Percentiles rank a stretch among this genome's conserved stretches.
Evolutionary conservation across 2,113 vertebrate species (phyloP).

Genomic region (Dromas ardeola): DNA sequence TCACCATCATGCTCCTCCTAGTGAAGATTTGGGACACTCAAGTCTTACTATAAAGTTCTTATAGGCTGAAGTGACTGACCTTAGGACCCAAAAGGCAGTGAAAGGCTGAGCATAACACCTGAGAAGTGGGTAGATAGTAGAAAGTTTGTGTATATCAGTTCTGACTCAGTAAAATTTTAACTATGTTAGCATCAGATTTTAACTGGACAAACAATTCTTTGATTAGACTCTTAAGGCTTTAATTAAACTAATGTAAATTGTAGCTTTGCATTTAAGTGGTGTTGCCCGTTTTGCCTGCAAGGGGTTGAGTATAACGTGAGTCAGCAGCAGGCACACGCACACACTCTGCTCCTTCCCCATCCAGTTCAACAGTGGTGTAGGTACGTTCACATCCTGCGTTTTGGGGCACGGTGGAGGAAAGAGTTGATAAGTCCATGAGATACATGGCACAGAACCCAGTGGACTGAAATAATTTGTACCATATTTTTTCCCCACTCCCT

Average conservation of each 20-base stretch:
- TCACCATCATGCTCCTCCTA: not conserved
- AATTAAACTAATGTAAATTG: not conserved
- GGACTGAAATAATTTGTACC: not conserved
- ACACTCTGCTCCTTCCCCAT: not conserved
- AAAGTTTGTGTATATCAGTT: not conserved
- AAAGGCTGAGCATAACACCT: not conserved
- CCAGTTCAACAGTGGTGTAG: not conserved
- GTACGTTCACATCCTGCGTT: not conserved
- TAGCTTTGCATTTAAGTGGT: not conserved
- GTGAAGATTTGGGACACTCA: not conserved
- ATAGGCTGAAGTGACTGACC: not conserved
- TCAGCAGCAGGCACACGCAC: not conserved
- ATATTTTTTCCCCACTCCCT: not conserved
- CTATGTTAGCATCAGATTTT: not conserved
- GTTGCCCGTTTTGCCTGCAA: not conserved
- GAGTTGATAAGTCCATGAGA: not conserved
- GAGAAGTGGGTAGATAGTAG: not conserved
- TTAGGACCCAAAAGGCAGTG: not conserved
- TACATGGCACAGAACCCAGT: not conserved
- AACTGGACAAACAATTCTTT: not conserved
- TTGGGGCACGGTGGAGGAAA: not conserved
- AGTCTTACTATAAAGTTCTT: accelerated
- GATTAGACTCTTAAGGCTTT: not conserved
- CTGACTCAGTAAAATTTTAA: not conserved
- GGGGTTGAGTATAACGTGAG: not conserved